These are phyloP conservation scores for Drosophila littoralis DNA, from an alignment of 1,140 invertebrate genomes.

Conservation along the genomic window DNA sequence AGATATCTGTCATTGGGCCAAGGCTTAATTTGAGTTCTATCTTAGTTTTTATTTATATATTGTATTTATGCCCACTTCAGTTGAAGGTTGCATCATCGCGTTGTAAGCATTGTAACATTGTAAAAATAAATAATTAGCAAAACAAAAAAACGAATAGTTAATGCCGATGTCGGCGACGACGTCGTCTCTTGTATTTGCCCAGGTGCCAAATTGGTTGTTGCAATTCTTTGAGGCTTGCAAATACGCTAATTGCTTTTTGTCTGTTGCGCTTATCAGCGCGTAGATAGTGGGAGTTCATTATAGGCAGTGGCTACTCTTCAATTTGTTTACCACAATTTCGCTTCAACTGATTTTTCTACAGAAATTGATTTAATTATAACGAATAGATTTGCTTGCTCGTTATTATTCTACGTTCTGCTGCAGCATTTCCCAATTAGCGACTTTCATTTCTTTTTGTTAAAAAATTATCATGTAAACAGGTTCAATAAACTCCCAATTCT, in stretches of 20 bases:
- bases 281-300: not conserved
- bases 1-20: constrained; percentile 42
- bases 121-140: constrained; percentile 8
- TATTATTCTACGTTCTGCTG: not conserved
- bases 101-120: constrained; percentile 3
- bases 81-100: constrained; percentile 32
- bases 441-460: not conserved
- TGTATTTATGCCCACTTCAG: not conserved
- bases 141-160: not conserved
- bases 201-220: constrained; percentile 10
- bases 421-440: not conserved
- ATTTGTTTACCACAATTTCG: not conserved
- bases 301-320: not conserved
- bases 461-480: constrained; percentile 1
- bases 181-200: constrained; percentile 12
- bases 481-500: constrained; percentile 1
- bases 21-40: constrained; percentile 12
- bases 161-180: not conserved
- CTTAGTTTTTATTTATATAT: constrained; percentile 19
- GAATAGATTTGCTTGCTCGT: not conserved
- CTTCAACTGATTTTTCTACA: not conserved
- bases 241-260: constrained; percentile 16
- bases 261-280: not conserved
- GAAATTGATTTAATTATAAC: not conserved
- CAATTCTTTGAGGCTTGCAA: not conserved